Evolutionary conservation across 2,888 invertebrate genomes (phyloP), one percentile per base, ranked within the genome.

Genomic region (Cephus nigrinus): DNA sequence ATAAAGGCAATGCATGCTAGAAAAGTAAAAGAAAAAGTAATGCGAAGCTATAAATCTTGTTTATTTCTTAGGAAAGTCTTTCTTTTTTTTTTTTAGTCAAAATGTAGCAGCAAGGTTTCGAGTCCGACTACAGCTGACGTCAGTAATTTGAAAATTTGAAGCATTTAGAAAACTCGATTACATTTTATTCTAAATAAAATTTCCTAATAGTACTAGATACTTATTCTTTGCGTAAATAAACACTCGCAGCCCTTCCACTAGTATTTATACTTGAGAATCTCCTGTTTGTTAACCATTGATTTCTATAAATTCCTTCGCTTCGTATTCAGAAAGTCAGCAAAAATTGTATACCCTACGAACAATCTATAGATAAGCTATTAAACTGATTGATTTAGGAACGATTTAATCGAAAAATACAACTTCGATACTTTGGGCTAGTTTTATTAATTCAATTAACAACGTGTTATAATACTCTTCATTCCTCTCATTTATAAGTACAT

Each of bases 361-460:
- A 15, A 71, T 34, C 1, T 5, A 15, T 31, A 31, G 40, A 71
- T 74, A 76, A 55, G 32, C 23, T 69, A 31, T 69, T 32, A 30
- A 33, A n/a, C 30, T 69, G 35, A 73, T 76, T 68, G 73, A 76
- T 76, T 76, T 76, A 76, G 76, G 76, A 76, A 68, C 36, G 32
- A 40, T 76, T 76, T 68, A 76, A 73, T 76, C 73, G 73, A 76
- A 32, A 71, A 71, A 71, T 71, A 78, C 71, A 80, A 76, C 69
- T 75, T 75, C 75, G 78, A 84, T 89, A 88, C 87, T 90, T 91
- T 90, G 91, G 90, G 90, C 90, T 91, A 91, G 87, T 91, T 91
- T 91, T 91, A 91, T 91, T 91, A 90, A 91, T 91, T 91, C 89
- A 91, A 91, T 91, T 90, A 91, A 91, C 91, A 91, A 91, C 91